Evolutionary conservation across 2,113 vertebrate genomes (phyloP).

Genomic region (Urocitellus parryii): DNA sequence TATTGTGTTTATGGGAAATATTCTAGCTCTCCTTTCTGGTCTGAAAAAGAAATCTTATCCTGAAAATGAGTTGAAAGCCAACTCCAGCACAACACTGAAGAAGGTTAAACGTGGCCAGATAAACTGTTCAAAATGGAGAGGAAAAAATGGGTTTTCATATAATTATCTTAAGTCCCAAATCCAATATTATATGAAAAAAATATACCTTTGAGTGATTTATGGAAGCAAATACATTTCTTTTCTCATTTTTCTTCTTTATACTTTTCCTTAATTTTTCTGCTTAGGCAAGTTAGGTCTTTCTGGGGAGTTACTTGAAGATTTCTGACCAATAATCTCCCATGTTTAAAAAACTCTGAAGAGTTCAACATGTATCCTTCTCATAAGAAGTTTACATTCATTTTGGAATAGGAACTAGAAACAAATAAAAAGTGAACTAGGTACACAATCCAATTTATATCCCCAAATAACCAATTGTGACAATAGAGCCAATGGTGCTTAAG

Average conservation of each 20-base stretch:
- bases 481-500: background rate
- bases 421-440: background rate
- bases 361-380: background rate
- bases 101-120: background rate
- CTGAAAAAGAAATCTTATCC: background rate
- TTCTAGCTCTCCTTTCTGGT: background rate
- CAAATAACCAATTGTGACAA: background rate
- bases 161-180: background rate
- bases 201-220: background rate
- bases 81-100: background rate
- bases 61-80: background rate
- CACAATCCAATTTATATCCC: background rate
- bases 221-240: background rate
- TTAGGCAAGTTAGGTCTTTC: background rate
- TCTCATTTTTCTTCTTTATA: background rate
- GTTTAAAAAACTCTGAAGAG: background rate
- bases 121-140: background rate
- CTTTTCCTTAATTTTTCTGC: background rate
- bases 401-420: background rate
- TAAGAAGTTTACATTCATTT: background rate
- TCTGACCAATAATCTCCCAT: background rate
- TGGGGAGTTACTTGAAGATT: background rate
- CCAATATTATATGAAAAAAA: background rate
- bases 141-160: background rate
- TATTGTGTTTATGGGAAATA: background rate